phyloP scores from a whole-genome alignment of 2,797 vertebrate genomes.

The Lepilemur ruficaudatus region DNA sequence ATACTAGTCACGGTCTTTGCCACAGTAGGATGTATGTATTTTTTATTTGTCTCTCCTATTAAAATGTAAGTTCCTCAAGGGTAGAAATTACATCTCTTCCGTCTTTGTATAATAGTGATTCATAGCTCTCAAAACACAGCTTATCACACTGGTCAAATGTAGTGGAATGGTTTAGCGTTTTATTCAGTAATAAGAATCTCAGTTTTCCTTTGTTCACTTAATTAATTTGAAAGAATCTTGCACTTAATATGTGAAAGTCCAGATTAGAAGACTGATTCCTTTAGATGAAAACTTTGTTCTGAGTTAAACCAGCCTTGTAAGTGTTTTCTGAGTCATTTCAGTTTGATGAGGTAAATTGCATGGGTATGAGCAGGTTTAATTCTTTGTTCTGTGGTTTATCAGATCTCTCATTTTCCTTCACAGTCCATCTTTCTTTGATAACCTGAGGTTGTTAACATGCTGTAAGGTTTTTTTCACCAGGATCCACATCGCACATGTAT shows the following conservation, averaged over 20 bases:
- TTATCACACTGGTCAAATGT: neutral
- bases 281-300: constrained; percentile 1
- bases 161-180: neutral
- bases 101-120: neutral
- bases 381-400: neutral
- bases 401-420: neutral
- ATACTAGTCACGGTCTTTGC: neutral
- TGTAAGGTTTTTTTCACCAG: neutral
- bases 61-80: neutral
- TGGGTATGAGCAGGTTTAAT: neutral
- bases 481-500: neutral
- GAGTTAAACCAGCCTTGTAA: neutral
- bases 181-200: neutral
- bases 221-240: constrained; percentile 44
- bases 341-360: neutral
- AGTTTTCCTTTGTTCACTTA: constrained; percentile 9
- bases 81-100: neutral
- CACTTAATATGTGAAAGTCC: neutral
- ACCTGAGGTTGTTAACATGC: neutral
- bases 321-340: neutral
- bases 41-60: neutral
- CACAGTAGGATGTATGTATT: neutral
- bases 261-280: neutral
- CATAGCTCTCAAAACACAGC: neutral
- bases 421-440: neutral